phyloP scores from a whole-genome alignment of 2,797 vertebrate species.

The Hemibagrus guttatus region DNA sequence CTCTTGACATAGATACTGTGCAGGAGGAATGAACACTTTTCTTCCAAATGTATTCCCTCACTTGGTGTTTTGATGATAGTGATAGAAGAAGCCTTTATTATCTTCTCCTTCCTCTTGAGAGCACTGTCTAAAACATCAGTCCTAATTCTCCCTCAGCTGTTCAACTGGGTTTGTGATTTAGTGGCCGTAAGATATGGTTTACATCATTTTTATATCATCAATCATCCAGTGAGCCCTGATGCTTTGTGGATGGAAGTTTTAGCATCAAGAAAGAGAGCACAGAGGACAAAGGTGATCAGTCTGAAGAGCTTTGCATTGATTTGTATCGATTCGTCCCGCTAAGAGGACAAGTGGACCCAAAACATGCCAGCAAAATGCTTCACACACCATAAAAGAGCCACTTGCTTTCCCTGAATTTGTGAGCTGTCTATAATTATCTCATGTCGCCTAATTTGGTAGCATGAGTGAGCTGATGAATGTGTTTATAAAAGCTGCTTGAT shows the following conservation, averaged over 20 bases:
- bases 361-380: slow-evolving; percentile 18
- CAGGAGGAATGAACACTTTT: not conserved
- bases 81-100: not conserved
- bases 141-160: not conserved
- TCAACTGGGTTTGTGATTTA: not conserved
- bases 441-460: not conserved
- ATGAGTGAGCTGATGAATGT: slow-evolving; percentile 1
- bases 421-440: slow-evolving; percentile 13
- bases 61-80: not conserved
- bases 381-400: not conserved
- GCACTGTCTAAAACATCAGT: not conserved
- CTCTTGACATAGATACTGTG: not conserved
- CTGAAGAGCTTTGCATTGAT: not conserved
- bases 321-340: not conserved
- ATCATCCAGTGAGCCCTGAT: not conserved
- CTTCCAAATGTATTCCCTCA: not conserved
- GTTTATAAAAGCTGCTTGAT: slow-evolving; percentile 3
- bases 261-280: not conserved
- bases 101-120: not conserved
- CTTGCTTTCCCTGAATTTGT: not conserved
- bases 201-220: not conserved
- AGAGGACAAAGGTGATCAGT: not conserved
- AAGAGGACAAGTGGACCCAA: not conserved
- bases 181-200: not conserved
- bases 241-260: not conserved